Conservation (phyloP, 2,888 invertebrate genomes). For the Pandemis cinnamomeana region DNA sequence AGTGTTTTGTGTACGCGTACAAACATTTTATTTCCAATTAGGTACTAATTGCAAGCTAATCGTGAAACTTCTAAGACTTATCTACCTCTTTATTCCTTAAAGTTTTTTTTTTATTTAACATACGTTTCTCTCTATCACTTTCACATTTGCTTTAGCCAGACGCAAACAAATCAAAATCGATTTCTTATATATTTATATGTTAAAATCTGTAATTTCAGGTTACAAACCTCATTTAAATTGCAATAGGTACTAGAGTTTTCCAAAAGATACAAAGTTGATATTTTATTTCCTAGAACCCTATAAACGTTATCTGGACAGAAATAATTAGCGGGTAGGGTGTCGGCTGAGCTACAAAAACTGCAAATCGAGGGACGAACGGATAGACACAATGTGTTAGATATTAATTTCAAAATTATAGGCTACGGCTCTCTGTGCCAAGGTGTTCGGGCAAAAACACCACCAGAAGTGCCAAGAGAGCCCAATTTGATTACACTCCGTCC, state of each 20-base stretch:
- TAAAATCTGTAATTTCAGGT: no score
- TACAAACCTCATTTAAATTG: background rate
- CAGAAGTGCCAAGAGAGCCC: slow-evolving; percentile 80
- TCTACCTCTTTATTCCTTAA: no score
- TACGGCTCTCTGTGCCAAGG: slow-evolving; percentile 69
- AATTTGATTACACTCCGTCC: slow-evolving; percentile 77
- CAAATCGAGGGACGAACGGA: slow-evolving; percentile 75
- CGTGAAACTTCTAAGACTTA: no score
- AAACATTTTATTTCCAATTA: no score
- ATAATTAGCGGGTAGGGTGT: slow-evolving; percentile 78
- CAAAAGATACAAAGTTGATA: background rate
- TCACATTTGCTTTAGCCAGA: no score
- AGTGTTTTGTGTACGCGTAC: no score
- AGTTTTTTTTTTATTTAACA: no score
- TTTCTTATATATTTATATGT: no score
- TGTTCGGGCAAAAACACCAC: slow-evolving; percentile 77
- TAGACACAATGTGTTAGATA: slow-evolving; percentile 83
- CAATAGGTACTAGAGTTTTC: background rate
- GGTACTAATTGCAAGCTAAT: no score
- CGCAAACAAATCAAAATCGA: no score
- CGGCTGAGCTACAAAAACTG: slow-evolving; percentile 76
- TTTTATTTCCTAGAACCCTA: slow-evolving; percentile 54
- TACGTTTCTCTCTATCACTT: no score
- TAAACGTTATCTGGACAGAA: slow-evolving; percentile 65
- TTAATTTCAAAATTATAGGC: slow-evolving; percentile 82